Percentiles rank a stretch among this genome's conserved stretches.
Conservation (phyloP, 2,888 invertebrate genomes). For the Thumatha senex region DNA sequence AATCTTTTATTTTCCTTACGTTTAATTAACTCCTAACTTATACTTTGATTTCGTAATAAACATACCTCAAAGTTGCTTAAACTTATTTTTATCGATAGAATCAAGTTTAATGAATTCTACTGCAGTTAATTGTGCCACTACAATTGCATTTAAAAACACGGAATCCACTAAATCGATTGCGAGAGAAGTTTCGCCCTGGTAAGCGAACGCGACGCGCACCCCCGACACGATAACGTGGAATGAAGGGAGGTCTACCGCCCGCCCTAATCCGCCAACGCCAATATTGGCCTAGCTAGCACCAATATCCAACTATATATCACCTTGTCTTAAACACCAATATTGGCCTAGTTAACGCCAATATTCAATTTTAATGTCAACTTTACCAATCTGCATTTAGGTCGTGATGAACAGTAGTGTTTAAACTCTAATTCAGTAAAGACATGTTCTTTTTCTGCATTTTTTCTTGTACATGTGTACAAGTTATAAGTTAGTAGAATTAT, state of each 20-base stretch:
- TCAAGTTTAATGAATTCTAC: constrained; percentile 30
- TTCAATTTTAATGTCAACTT: constrained; percentile 8
- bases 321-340: constrained; percentile 6
- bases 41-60: neutral
- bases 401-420: constrained; percentile 1
- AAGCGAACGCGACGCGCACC: constrained; percentile 52
- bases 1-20: too few relatives aligned
- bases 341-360: constrained; percentile 6
- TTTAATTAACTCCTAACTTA: too few relatives aligned
- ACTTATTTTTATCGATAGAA: constrained; percentile 9
- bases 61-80: constrained; percentile 24
- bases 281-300: constrained; percentile 4
- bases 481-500: neutral
- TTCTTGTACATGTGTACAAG: neutral
- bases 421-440: neutral
- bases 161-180: constrained; percentile 26
- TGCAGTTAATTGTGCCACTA: constrained; percentile 15
- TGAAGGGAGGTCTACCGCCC: constrained; percentile 41
- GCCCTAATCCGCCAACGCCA: constrained; percentile 5
- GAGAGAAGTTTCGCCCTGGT: constrained; percentile 39
- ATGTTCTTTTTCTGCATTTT: neutral
- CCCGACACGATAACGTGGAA: constrained; percentile 46
- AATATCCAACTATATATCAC: constrained; percentile 2
- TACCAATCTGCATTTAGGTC: constrained; percentile 10
- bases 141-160: constrained; percentile 25